Evolutionary conservation across 2,113 vertebrate species (phyloP), one percentile per base, ranked within the genome.

Genomic region (Chauna torquata): DNA sequence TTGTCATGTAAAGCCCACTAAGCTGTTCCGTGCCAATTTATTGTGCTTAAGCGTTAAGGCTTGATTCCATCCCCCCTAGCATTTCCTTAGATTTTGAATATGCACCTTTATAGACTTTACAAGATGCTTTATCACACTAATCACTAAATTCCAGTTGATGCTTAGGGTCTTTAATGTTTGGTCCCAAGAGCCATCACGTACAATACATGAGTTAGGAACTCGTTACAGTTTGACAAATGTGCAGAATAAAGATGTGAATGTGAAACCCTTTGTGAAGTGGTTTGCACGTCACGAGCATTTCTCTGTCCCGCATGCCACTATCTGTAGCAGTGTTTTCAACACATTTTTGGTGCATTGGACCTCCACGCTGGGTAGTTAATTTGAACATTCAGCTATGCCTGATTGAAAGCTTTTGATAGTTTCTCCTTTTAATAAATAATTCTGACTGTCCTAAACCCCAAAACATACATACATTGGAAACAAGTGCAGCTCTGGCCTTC

Each of bases 101-200:
- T n/a, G 20, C 69, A 36, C 62, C 75, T 96, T 74, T 96, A 64
- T 94, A 95, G 89, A 84, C 57, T 95, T 95, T 86, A 87, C 82
- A 86, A 93, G 92, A 95, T 75, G 42, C 1, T 17, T 90, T 96
- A 30, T 38, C 62, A 62, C 71, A 87, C 93, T 92, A 82, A 95
- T 87, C 76, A 80, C 70, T 77, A 61, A 87, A 84, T 90, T 94
- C 80, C 74, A 82, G 2, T 8, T 15, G 64, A n/a, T 44, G 24
- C n/a, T 92, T 84, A 69, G 79, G 45, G 68, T 74, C 82, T 92
- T 88, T 88, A 86, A 86, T 87, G 88, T 94, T 95, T 93, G 34
- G 34, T 82, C 86, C 62, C 66, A 54, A 54, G 80, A 91, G 69
- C 36, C 44, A 81, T 88, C 50, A 19, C n/a, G 38, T 79, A 14